A percentile compares a stretch with the other conserved stretches of the same genome.
These are phyloP conservation scores for Rhabdornis inornatus DNA, from an alignment of 2,113 vertebrate genomes.

Conservation along the genomic window DNA sequence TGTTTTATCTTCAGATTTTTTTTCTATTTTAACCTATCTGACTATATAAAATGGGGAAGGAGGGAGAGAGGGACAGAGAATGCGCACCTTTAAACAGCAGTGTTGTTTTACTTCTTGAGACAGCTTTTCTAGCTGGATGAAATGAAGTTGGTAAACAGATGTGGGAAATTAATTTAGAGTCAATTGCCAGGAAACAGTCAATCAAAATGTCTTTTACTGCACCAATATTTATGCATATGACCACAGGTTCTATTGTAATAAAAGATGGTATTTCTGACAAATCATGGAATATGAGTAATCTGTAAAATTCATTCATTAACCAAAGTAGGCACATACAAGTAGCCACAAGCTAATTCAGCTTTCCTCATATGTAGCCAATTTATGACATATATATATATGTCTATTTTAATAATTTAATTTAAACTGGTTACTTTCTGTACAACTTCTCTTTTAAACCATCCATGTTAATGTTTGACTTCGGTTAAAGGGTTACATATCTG, in stretches of 20 bases:
- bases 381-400: neutral
- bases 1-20: neutral
- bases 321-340: neutral
- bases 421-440: neutral
- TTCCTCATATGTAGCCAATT: neutral
- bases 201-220: neutral
- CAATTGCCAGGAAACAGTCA: neutral
- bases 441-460: neutral
- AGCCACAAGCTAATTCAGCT: neutral
- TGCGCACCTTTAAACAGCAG: neutral
- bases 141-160: neutral
- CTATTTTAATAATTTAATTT: neutral
- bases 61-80: neutral
- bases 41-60: neutral
- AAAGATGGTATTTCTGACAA: constrained; percentile 4
- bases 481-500: neutral
- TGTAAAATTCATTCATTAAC: neutral
- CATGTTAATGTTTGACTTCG: neutral
- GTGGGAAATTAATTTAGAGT: neutral
- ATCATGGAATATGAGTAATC: neutral
- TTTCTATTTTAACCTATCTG: neutral
- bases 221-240: constrained; percentile 27
- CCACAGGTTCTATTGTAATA: neutral
- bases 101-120: neutral
- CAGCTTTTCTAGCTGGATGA: neutral